Evolutionary conservation across 1,140 invertebrate species (phyloP).

Genomic region (Globodera ellingtonae): DNA sequence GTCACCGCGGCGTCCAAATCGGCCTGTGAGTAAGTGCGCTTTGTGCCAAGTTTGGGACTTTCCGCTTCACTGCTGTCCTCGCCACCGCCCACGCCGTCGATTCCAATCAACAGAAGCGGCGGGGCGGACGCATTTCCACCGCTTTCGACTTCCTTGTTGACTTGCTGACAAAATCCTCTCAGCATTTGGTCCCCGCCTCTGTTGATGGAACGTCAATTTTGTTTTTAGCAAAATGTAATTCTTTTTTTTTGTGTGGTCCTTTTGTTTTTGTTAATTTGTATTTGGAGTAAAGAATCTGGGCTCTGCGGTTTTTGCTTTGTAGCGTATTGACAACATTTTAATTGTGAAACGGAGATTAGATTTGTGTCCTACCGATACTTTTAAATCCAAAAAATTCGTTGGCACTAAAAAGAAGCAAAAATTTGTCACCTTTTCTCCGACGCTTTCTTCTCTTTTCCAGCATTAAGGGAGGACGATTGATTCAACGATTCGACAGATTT

Average conservation of each 20-base stretch:
- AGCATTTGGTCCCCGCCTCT: background rate
- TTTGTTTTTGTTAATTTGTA: too few species aligned
- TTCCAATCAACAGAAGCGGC: background rate
- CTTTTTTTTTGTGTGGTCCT: too few species aligned
- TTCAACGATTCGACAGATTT: conserved; percentile 16
- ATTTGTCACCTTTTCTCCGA: conserved; percentile 2
- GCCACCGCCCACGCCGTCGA: background rate
- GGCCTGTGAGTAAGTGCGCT: conserved; percentile 37
- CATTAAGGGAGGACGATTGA: background rate
- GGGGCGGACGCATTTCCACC: background rate
- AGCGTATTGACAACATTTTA: too few species aligned
- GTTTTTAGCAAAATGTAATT: too few species aligned
- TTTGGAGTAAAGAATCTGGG: too few species aligned
- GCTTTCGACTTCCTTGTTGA: background rate
- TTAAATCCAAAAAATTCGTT: too few species aligned
- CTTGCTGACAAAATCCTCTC: background rate
- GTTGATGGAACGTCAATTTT: background rate
- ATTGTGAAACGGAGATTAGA: too few species aligned
- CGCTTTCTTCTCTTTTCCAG: background rate
- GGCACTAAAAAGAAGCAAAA: background rate
- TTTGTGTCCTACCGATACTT: too few species aligned
- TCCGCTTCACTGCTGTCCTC: conserved; percentile 20
- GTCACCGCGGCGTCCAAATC: conserved; percentile 40
- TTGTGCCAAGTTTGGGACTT: conserved; percentile 21
- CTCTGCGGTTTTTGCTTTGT: too few species aligned